Evolutionary conservation across 2,113 vertebrate genomes (phyloP).

Genomic region (Cynoglossus semilaevis): DNA sequence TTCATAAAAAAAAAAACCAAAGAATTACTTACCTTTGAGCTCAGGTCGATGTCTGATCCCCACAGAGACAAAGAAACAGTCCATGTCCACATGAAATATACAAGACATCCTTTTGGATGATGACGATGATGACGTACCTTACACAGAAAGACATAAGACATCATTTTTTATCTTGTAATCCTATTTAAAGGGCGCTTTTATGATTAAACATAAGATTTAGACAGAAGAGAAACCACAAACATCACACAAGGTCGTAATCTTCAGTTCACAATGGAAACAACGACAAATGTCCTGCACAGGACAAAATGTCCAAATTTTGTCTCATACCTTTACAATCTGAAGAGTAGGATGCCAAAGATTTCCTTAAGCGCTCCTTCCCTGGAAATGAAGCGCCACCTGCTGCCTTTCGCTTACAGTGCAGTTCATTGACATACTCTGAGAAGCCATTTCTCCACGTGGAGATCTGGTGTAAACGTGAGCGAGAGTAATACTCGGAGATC

Average conservation of each 20-base stretch:
- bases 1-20: too few relatives aligned
- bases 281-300: neutral
- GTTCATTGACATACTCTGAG: constrained; percentile 90
- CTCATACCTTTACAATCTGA: constrained; percentile 38
- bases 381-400: constrained; percentile 75
- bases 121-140: constrained; percentile 32
- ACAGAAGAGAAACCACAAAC: too few relatives aligned
- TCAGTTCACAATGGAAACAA: neutral
- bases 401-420: constrained; percentile 82
- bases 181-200: too few relatives aligned
- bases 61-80: constrained; percentile 99
- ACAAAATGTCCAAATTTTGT: neutral
- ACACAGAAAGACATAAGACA: constrained; percentile 4
- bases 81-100: constrained; percentile 98
- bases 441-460: constrained; percentile 91
- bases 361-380: constrained; percentile 92
- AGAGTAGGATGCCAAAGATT: constrained; percentile 72
- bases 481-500: constrained; percentile 95
- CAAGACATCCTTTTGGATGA: constrained; percentile 74
- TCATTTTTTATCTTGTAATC: neutral
- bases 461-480: constrained; percentile 94
- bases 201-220: too few relatives aligned
- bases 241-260: too few relatives aligned
- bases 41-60: constrained; percentile 92
- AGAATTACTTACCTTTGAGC: constrained; percentile 82